phyloP scores from a whole-genome alignment of 1,140 invertebrate genomes.

The Bombus confusus region DNA sequence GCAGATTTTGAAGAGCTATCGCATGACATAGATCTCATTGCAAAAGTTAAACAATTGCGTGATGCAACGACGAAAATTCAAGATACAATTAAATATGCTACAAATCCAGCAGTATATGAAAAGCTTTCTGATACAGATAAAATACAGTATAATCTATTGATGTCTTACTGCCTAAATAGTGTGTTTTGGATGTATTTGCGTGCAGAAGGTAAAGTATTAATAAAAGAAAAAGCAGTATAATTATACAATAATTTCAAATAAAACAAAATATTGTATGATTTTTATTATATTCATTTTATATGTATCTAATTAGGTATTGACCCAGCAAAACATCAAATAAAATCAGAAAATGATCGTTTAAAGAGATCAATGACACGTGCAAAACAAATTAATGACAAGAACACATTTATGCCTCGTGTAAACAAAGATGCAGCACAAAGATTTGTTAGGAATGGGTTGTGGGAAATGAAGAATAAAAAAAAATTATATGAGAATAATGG shows the following conservation, averaged over 20 bases:
- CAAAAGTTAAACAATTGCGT: slow-evolving; percentile 72
- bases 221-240: not conserved
- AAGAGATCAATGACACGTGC: slow-evolving; percentile 78
- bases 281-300: slow-evolving; percentile 9
- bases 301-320: slow-evolving; percentile 71
- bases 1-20: slow-evolving; percentile 75
- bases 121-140: slow-evolving; percentile 78
- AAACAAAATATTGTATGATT: not conserved
- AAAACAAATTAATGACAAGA: slow-evolving; percentile 79
- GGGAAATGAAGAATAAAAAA: slow-evolving; percentile 66
- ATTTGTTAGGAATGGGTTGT: slow-evolving; percentile 81
- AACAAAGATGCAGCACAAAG: slow-evolving; percentile 78
- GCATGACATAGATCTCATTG: slow-evolving; percentile 71
- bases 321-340: slow-evolving; percentile 75
- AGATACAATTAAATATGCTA: slow-evolving; percentile 68
- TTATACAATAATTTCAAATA: not conserved
- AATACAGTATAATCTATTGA: slow-evolving; percentile 80
- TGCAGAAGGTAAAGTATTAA: slow-evolving; percentile 72
- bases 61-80: slow-evolving; percentile 72
- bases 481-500: not conserved
- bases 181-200: slow-evolving; percentile 83
- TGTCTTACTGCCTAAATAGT: slow-evolving; percentile 81
- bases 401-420: slow-evolving; percentile 77
- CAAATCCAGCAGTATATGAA: slow-evolving; percentile 75
- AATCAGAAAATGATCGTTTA: slow-evolving; percentile 79